phyloP scores from a whole-genome alignment of 2,113 vertebrate genomes.

The Lasiurus borealis region DNA sequence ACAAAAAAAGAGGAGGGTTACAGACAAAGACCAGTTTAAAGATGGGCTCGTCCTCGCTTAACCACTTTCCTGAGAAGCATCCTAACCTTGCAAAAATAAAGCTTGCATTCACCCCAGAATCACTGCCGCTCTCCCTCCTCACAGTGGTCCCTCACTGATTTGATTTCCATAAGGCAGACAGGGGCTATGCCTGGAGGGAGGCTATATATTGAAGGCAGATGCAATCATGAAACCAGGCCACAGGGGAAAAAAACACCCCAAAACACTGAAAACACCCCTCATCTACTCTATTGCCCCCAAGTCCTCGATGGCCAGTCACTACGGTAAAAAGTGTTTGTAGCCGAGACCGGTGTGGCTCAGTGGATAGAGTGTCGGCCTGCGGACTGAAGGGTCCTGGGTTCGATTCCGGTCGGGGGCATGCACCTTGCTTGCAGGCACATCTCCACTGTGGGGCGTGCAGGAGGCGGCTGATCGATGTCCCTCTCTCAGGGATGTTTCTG shows the following conservation, averaged over 20 bases:
- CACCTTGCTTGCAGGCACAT: too few species aligned
- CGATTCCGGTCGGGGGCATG: too few species aligned
- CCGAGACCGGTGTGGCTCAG: too few species aligned
- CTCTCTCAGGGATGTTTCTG: too few species aligned
- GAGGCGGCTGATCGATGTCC: too few species aligned
- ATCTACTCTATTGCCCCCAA: not conserved
- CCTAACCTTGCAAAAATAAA: not conserved
- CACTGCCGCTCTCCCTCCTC: not conserved
- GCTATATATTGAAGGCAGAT: not conserved
- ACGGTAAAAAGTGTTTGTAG: not conserved
- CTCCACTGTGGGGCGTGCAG: too few species aligned
- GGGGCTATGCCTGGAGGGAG: not conserved
- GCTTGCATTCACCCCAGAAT: not conserved
- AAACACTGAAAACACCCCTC: not conserved
- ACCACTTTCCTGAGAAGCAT: conserved; percentile 28
- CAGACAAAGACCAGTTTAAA: not conserved
- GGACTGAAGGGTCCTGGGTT: too few species aligned
- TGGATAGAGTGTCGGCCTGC: too few species aligned
- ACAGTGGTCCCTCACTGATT: not conserved
- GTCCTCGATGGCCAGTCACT: not conserved
- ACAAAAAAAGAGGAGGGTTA: conserved; percentile 16
- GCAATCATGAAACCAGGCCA: not conserved
- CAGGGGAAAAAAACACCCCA: not conserved
- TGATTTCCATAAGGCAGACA: not conserved
- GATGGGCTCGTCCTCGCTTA: not conserved